These are phyloP conservation scores for Poecilobothrus nobilitatus DNA, from an alignment of 2,888 invertebrate genomes.

Conservation along the genomic window DNA sequence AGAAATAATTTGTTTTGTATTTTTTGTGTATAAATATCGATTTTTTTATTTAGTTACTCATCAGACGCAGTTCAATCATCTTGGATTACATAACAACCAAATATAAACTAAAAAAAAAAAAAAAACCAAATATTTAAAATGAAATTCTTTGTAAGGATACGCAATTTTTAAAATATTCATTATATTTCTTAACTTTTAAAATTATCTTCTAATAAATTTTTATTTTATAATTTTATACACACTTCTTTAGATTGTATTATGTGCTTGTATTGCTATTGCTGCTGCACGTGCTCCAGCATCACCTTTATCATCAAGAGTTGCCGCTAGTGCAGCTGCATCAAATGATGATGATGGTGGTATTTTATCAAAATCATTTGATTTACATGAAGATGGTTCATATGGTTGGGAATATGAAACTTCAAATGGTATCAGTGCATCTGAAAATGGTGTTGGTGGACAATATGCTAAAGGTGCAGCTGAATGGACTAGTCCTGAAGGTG, in stretches of 20 bases:
- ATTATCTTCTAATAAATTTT: no score
- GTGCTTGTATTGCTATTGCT: slow-evolving; percentile 1
- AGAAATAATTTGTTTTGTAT: not conserved
- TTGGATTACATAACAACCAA: not conserved
- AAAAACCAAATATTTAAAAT: not conserved
- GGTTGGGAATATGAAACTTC: slow-evolving; percentile 27
- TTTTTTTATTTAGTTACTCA: not conserved
- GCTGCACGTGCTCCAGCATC: slow-evolving; percentile 1
- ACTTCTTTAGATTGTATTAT: not conserved
- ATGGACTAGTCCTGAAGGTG: slow-evolving; percentile 35
- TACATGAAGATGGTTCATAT: slow-evolving; percentile 32
- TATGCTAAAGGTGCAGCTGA: slow-evolving; percentile 32
- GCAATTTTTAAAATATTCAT: no score
- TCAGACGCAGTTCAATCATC: not conserved
- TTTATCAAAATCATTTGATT: slow-evolving; percentile 24
- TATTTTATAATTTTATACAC: no score
- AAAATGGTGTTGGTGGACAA: slow-evolving; percentile 32
- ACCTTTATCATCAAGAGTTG: not conserved
- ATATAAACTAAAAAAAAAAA: no score
- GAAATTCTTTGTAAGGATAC: not conserved
- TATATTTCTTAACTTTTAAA: no score
- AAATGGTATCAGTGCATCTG: slow-evolving; percentile 28
- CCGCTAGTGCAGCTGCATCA: not conserved
- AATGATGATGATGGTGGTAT: not conserved
- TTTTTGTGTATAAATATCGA: not conserved